Conservation (phyloP, 2,797 vertebrate genomes). For the Denticeps clupeoides region DNA sequence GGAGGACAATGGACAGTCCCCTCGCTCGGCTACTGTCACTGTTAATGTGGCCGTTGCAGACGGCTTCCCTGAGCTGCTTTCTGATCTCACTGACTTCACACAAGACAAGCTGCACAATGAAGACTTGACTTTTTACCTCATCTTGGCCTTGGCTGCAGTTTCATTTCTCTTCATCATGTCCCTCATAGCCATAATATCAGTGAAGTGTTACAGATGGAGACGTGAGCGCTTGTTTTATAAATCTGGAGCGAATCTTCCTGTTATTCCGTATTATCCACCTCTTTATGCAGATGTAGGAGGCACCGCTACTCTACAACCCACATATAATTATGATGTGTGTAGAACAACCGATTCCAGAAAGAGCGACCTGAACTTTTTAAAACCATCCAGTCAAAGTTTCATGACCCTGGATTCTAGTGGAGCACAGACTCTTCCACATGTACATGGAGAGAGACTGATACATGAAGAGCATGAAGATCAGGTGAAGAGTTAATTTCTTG, state of each 20-base stretch:
- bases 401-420: no score
- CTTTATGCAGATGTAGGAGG: conserved; percentile 30
- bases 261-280: conserved; percentile 35
- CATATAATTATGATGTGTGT: no score
- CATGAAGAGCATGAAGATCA: no score
- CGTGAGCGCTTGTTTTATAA: conserved; percentile 17
- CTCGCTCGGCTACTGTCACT: conserved; percentile 27
- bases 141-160: conserved; percentile 19
- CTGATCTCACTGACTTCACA: conserved; percentile 19
- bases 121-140: conserved; percentile 23
- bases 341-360: no score
- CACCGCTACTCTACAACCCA: no score
- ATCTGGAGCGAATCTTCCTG: conserved; percentile 28
- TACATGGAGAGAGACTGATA: no score
- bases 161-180: conserved; percentile 28
- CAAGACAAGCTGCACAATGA: conserved; percentile 11
- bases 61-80: conserved; percentile 19
- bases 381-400: no score
- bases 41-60: conserved; percentile 28
- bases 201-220: conserved; percentile 25
- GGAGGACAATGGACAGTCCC: conserved; percentile 34
- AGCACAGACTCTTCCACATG: no score
- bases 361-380: no score
- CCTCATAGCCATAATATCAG: conserved; percentile 28
- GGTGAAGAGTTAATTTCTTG: no score